These are phyloP conservation scores for Phoebastria nigripes DNA, from an alignment of 2,797 vertebrate species.

Conservation along the genomic window DNA sequence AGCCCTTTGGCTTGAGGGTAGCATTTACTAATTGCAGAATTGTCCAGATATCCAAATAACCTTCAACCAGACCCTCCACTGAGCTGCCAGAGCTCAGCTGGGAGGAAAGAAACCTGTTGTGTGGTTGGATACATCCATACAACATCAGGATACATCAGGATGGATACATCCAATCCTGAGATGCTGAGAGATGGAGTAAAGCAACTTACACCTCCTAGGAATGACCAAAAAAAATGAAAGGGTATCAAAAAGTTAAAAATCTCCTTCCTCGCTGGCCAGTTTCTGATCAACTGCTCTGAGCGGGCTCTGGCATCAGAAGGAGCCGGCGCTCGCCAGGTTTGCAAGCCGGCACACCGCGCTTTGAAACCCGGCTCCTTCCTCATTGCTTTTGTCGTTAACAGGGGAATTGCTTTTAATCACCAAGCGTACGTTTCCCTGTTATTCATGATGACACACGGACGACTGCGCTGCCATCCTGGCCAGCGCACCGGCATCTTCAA, in stretches of 20 bases:
- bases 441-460: not conserved
- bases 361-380: not conserved
- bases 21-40: not conserved
- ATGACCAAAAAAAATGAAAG: not conserved
- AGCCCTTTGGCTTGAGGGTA: not conserved
- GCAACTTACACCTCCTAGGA: not conserved
- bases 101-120: not conserved
- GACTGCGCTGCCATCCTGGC: not conserved
- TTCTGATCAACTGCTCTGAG: not conserved
- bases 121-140: not conserved
- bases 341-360: accelerated
- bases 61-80: not conserved
- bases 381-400: not conserved
- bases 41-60: not conserved
- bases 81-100: not conserved
- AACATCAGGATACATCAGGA: not conserved
- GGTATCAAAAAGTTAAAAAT: not conserved
- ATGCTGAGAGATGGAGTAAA: not conserved
- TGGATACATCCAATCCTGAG: not conserved
- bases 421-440: accelerated
- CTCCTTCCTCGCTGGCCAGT: not conserved
- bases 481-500: not conserved
- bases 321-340: not conserved
- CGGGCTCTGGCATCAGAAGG: not conserved
- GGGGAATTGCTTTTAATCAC: not conserved